Percentiles rank a stretch among this genome's conserved stretches.
Evolutionary conservation across 2,888 invertebrate genomes (phyloP).

Genomic region (Eupithecia subfuscata): DNA sequence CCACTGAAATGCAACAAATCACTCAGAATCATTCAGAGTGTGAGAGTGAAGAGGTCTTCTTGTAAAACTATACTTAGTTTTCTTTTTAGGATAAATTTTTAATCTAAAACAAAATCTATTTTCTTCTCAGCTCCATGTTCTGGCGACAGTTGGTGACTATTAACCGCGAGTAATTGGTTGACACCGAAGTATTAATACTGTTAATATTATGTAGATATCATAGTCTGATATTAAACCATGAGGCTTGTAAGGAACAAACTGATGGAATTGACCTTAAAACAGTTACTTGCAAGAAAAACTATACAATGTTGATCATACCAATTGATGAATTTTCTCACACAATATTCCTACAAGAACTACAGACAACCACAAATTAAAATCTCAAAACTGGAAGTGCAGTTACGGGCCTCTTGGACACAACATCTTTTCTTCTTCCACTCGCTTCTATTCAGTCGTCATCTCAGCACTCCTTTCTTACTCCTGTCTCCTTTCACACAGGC

Average conservation of each 20-base stretch:
- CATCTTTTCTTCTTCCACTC: too few species aligned
- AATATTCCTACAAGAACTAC: not conserved
- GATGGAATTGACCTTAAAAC: not conserved
- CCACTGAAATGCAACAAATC: too few species aligned
- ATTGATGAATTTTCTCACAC: not conserved
- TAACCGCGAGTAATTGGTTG: conserved; percentile 45
- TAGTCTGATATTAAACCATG: not conserved
- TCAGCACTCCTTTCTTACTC: too few species aligned
- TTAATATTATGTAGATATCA: conserved; percentile 1
- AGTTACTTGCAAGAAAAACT: not conserved
- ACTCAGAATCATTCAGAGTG: not conserved
- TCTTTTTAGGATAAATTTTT: not conserved
- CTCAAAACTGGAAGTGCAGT: not conserved
- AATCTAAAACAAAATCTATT: not conserved
- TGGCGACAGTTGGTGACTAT: conserved; percentile 46
- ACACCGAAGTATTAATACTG: conserved; percentile 43
- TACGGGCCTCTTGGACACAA: too few species aligned
- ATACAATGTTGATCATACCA: not conserved
- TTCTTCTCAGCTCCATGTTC: conserved; percentile 21
- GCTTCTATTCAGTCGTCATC: too few species aligned
- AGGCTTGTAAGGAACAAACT: not conserved
- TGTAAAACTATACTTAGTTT: not conserved
- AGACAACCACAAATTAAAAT: not conserved
- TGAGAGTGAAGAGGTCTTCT: not conserved
- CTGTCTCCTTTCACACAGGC: too few species aligned